A percentile compares a stretch with the other conserved stretches of the same genome.
These are phyloP conservation scores for Eurystomus gularis DNA, from an alignment of 2,113 vertebrate genomes.

Conservation along the genomic window DNA sequence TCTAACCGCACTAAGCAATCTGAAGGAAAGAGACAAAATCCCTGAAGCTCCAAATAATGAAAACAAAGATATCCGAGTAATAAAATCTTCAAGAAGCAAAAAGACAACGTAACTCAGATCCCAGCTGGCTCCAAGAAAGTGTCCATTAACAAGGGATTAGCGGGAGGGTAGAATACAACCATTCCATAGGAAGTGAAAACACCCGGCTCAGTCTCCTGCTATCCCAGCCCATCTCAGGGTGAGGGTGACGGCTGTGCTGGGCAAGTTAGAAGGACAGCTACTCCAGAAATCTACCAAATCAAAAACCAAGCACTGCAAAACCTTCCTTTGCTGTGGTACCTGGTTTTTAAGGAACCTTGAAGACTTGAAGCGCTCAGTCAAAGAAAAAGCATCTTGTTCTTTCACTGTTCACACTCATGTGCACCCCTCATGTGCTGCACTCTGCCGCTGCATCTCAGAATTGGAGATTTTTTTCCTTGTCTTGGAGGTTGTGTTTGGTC, in stretches of 20 bases:
- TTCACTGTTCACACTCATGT: accelerated
- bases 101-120: conserved; percentile 70
- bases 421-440: accelerated
- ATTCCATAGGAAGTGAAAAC: conserved; percentile 68
- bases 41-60: conserved; percentile 79
- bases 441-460: not conserved
- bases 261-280: not conserved
- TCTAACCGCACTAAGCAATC: conserved; percentile 55
- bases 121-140: conserved; percentile 75
- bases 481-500: not conserved
- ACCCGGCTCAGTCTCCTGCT: not conserved
- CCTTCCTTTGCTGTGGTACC: not conserved
- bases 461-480: not conserved
- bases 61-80: conserved; percentile 78
- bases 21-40: conserved; percentile 73
- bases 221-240: not conserved
- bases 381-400: not conserved
- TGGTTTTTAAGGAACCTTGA: not conserved
- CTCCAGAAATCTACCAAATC: not conserved
- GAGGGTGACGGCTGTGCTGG: not conserved
- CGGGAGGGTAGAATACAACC: conserved; percentile 63
- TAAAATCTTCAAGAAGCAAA: conserved; percentile 74
- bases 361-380: not conserved
- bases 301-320: not conserved
- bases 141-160: conserved; percentile 80